Conservation (phyloP, 1,140 invertebrate genomes). For the Anastrepha obliqua region DNA sequence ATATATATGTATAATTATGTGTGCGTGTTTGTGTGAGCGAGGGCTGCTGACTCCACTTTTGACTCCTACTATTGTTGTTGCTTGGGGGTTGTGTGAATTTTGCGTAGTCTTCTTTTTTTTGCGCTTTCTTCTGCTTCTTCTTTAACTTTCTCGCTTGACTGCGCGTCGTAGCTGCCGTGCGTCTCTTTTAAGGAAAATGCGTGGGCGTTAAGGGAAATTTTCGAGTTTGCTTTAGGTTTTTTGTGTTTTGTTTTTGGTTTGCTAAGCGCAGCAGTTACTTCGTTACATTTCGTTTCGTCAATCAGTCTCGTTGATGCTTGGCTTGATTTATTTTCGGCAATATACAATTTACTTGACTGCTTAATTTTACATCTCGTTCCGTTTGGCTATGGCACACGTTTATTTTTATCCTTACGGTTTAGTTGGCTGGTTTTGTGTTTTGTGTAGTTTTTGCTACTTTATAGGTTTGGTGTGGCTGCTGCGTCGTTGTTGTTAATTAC, state of each 20-base stretch:
- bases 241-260: neutral
- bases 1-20: neutral
- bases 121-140: neutral
- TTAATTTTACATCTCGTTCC: neutral
- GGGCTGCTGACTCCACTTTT: no score
- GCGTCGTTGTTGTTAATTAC: neutral
- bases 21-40: slow-evolving; percentile 9
- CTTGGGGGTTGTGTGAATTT: neutral
- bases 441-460: slow-evolving; percentile 19
- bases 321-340: neutral
- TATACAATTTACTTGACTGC: neutral
- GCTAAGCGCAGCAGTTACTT: neutral
- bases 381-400: neutral
- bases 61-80: slow-evolving; percentile 4
- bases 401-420: neutral
- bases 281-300: neutral
- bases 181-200: neutral
- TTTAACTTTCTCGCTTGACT: neutral
- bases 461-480: slow-evolving; percentile 31
- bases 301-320: neutral
- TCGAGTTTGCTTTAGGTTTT: slow-evolving; percentile 7
- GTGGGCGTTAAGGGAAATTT: slow-evolving; percentile 40
- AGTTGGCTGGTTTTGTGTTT: neutral
- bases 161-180: neutral
- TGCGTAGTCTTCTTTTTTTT: neutral